Base-by-base conservation (phyloP, 2,113 vertebrate species). In the Cyprinodon brontotheroides region DNA sequence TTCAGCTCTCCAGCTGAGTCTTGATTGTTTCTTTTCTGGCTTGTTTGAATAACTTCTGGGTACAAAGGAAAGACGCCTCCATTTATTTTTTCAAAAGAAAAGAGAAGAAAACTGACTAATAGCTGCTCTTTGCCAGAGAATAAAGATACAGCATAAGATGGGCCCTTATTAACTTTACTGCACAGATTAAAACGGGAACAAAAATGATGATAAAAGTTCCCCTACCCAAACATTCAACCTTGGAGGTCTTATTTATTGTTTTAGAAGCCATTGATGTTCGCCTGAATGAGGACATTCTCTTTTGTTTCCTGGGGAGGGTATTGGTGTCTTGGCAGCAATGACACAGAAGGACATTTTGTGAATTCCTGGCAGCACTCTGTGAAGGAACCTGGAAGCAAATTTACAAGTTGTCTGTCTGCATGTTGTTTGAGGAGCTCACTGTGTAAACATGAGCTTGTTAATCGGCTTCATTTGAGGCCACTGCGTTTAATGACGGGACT, bases 1-100 rank as follows among this genome's bases (percentile, higher is more conserved):
- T 50, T 15, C 41, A 29, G 39, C 20, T 47, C 0, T 64, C 20
- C 20, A 47, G n/a, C 61, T 45, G 9, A 75, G 45, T 12, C 50
- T 61, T 61, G 70, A 20, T 62, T 5, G 0, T 60, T 10, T 64
- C 11, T 72, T 59, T 76, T 78, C 64, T 63, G 62, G 38, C n/a
- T 65, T 84, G 47, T 81, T 74, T 76, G 72, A 79, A 41, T 43
- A 70, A 74, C 74, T 83, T 88, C 74, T 85, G 73, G 78, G 81
- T 67, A 65, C 73, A 72, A 47, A 6, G 12, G 62, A 11, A 60
- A 72, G 79, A 20, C 14, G 86, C 59, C 84, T 70, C 1, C 40
- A 22, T 84, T 81, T 0, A 67, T 79, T 90, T 90, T 74, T 83
- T 82, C 67, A 71, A 70, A 67, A 73, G 29, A 75, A 45, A 39